These are phyloP conservation scores for Catonia carolina DNA, from an alignment of 2,888 invertebrate genomes.

Conservation along the genomic window DNA sequence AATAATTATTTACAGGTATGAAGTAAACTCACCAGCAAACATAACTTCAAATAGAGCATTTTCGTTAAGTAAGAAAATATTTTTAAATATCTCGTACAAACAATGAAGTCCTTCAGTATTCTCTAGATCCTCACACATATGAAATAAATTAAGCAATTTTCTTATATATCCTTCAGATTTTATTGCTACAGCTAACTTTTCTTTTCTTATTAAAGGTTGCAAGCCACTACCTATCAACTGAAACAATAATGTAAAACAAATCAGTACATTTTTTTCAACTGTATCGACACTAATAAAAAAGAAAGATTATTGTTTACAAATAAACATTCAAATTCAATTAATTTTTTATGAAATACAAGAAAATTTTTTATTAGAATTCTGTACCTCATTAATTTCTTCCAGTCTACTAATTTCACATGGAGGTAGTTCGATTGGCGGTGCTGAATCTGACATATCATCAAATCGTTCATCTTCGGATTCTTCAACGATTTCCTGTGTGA, in stretches of 20 bases:
- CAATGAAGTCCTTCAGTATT: slow-evolving; percentile 91
- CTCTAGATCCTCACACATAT: slow-evolving; percentile 95
- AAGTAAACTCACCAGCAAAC: slow-evolving; percentile 62
- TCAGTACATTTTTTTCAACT: no score
- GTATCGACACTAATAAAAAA: not conserved
- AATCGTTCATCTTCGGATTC: slow-evolving; percentile 95
- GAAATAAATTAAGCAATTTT: slow-evolving; percentile 90
- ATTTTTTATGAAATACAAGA: no score
- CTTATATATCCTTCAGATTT: slow-evolving; percentile 94
- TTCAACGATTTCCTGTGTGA: slow-evolving; percentile 94
- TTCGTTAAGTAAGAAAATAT: slow-evolving; percentile 96
- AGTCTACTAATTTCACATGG: slow-evolving; percentile 89
- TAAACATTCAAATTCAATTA: no score
- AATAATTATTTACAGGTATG: no score
- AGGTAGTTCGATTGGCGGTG: slow-evolving; percentile 90
- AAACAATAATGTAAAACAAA: no score
- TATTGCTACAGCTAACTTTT: slow-evolving; percentile 86
- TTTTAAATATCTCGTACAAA: slow-evolving; percentile 96
- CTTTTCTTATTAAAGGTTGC: slow-evolving; percentile 83
- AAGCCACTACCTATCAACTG: slow-evolving; percentile 76
- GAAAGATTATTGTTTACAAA: no score
- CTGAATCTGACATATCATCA: slow-evolving; percentile 93
- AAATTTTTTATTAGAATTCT: no score
- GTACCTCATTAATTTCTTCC: slow-evolving; percentile 83
- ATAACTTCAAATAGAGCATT: slow-evolving; percentile 95